Conservation (phyloP, 1,140 invertebrate genomes). For the Lutraria rhynchaena region DNA sequence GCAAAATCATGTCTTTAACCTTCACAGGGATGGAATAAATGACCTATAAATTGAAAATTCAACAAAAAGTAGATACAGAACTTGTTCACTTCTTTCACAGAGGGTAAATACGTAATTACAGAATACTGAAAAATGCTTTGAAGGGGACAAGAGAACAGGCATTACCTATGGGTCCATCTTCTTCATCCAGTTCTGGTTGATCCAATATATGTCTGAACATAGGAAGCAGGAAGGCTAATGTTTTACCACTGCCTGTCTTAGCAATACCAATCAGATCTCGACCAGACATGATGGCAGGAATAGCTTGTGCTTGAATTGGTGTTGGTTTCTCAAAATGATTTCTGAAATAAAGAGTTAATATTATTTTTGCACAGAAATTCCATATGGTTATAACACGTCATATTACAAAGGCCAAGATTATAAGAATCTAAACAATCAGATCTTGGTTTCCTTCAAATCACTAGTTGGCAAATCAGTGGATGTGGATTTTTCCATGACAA, state of each 20-base stretch:
- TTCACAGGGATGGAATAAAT: neutral
- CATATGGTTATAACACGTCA: too few relatives aligned
- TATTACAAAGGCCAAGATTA: too few relatives aligned
- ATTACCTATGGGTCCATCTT: constrained; percentile 95
- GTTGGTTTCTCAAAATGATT: constrained; percentile 98
- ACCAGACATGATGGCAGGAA: constrained; percentile 99
- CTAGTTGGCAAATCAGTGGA: too few relatives aligned
- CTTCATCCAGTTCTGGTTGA: constrained; percentile 95
- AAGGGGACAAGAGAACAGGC: neutral
- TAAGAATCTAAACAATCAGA: too few relatives aligned
- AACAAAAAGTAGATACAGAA: too few relatives aligned
- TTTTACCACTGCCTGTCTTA: constrained; percentile 99
- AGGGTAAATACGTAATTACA: too few relatives aligned
- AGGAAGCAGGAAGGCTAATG: constrained; percentile 97
- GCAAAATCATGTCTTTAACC: too few relatives aligned
- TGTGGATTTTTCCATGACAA: too few relatives aligned
- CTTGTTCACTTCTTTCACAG: too few relatives aligned
- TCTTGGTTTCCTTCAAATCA: too few relatives aligned
- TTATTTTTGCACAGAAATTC: too few relatives aligned
- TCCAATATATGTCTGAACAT: constrained; percentile 99
- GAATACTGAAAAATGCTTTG: too few relatives aligned
- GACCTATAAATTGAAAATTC: neutral
- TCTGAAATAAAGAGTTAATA: constrained; percentile 77
- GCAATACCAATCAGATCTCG: constrained; percentile 99
- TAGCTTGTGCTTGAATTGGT: constrained; percentile 98